Evolutionary conservation across 1,140 invertebrate species (phyloP).

Genomic region (Theocolax elegans): DNA sequence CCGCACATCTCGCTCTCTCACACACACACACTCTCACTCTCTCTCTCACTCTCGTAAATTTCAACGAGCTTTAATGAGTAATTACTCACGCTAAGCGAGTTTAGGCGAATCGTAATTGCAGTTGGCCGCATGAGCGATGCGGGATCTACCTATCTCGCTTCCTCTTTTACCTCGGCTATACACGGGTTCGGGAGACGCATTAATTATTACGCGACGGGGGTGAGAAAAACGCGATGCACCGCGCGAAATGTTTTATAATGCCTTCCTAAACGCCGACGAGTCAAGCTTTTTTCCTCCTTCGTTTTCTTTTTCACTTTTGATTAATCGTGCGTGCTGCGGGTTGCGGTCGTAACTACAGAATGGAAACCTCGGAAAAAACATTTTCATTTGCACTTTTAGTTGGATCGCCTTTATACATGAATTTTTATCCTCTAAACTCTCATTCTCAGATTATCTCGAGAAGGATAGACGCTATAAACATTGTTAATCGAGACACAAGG

Average conservation of each 20-base stretch:
- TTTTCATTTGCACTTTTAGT: no score
- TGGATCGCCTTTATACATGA: no score
- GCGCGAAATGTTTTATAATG: background rate
- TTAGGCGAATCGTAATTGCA: conserved; percentile 32
- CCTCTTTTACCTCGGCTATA: background rate
- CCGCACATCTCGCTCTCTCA: conserved; percentile 6
- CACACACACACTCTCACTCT: no score
- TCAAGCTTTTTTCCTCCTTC: conserved; percentile 8
- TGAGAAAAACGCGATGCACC: background rate
- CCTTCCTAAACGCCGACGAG: background rate
- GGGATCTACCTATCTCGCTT: no score
- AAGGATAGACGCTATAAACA: no score
- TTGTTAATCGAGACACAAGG: no score
- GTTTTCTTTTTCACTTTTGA: no score
- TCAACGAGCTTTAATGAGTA: conserved; percentile 35
- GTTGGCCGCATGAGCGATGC: conserved; percentile 12
- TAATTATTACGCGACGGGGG: conserved; percentile 9
- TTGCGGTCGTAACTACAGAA: no score
- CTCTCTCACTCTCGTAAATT: conserved; percentile 27
- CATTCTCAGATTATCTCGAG: no score
- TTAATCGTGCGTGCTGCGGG: background rate
- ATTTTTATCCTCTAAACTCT: no score
- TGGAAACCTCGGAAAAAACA: no score
- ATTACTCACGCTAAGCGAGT: conserved; percentile 39
- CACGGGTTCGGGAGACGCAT: background rate